A percentile compares a stretch with the other conserved stretches of the same genome.
Evolutionary conservation across 2,113 vertebrate species (phyloP).

Genomic region (Capricornis sumatraensis): DNA sequence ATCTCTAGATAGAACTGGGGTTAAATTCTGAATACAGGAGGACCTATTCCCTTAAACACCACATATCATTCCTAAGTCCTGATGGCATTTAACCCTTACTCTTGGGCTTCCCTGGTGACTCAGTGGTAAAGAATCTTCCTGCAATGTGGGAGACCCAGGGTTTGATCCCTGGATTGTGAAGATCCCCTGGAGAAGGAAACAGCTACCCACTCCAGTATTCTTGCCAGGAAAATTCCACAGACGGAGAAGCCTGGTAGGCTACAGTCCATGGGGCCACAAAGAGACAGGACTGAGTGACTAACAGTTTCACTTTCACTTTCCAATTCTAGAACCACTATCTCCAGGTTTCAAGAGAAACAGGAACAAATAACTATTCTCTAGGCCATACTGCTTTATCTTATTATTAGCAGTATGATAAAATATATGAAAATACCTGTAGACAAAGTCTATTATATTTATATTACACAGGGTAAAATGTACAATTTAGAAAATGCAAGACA

Average conservation of each 20-base stretch:
- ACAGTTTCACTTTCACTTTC: not conserved
- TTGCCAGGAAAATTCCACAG: not conserved
- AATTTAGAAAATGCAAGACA: not conserved
- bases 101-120: not conserved
- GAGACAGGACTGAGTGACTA: not conserved
- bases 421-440: not conserved
- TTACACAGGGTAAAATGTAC: not conserved
- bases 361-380: not conserved
- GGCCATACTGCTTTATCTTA: not conserved
- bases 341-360: not conserved
- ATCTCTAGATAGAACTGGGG: not conserved
- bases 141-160: not conserved
- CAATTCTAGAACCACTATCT: not conserved
- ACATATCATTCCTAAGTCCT: not conserved
- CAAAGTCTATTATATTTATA: not conserved
- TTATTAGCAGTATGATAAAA: not conserved
- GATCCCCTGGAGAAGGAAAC: not conserved
- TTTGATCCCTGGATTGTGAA: not conserved
- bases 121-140: not conserved
- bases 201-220: not conserved
- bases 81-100: not conserved
- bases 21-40: not conserved
- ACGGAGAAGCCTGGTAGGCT: not conserved
- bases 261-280: not conserved
- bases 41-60: not conserved